Evolutionary conservation across 2,888 invertebrate species (phyloP), one percentile per base, ranked within the genome.

Genomic region (Mythimna ferrago): DNA sequence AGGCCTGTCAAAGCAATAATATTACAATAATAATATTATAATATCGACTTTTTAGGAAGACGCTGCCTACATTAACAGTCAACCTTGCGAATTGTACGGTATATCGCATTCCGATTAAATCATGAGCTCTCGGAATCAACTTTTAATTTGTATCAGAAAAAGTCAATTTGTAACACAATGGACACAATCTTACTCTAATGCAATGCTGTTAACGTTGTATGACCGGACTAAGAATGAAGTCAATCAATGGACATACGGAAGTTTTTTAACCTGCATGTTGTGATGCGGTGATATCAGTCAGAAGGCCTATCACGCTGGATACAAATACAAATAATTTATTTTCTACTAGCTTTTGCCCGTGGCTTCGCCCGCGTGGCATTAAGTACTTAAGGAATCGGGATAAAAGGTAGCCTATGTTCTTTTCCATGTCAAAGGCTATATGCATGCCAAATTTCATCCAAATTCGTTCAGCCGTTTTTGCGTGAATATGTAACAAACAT

Each of bases 101-200:
- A 19, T 60, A 67, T 54, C 11, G 26, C 10, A n/a, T 54, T 48
- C 26, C 21, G 51, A 78, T 78, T 51, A 54, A 32, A 4, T 64
- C 61, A 51, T 60, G 19, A n/a, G 61, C 21, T 71, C 54, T 56
- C 4, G 4, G 38, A 41, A 26, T 56, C 9, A 35, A 61, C 21
- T 56, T 48, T 63, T 54, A 63, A 70, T 70, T 58, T 54, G 38
- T 19, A 48, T 54, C 58, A 44, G 26, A 78, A 78, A 65, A 62
- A 72, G 61, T 35, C 65, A 64, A 76, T 71, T 64, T 78, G 41
- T 56, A 51, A 21, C 48, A 71, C 60, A 78, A 69, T 74, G 54
- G 69, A 35, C 38, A 61, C 9, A 58, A 58, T 58, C 58, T 58
- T 38, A 57, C 57, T 48, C 9, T 57, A 53, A 57, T 58, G 10